Percentiles rank a stretch among this genome's conserved stretches.
Conservation (phyloP, 2,797 vertebrate genomes). For the Tiaroga cobitis region DNA sequence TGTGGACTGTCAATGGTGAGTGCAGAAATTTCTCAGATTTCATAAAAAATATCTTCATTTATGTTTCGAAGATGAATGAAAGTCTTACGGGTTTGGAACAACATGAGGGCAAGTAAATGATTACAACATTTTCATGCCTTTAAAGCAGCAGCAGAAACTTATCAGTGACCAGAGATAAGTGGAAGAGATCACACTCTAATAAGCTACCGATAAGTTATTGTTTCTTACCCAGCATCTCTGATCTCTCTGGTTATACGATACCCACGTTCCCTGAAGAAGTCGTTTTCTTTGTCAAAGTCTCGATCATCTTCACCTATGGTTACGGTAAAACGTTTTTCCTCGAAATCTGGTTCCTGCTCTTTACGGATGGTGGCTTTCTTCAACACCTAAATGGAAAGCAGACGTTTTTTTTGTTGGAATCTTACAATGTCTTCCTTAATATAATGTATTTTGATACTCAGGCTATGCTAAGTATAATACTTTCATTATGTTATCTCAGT, state of each 20-base stretch:
- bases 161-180: neutral
- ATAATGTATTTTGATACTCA: neutral
- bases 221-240: slow-evolving; percentile 85
- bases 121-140: neutral
- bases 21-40: neutral
- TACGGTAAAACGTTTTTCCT: slow-evolving; percentile 97
- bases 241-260: slow-evolving; percentile 91
- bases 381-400: slow-evolving; percentile 79
- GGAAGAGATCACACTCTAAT: neutral
- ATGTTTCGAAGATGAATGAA: neutral
- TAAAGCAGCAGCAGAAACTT: neutral
- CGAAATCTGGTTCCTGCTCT: slow-evolving; percentile 98
- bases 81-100: neutral
- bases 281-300: slow-evolving; percentile 98
- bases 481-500: neutral
- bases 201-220: neutral
- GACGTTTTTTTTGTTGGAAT: neutral
- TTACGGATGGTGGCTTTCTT: slow-evolving; percentile 98
- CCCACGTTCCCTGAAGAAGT: slow-evolving; percentile 94
- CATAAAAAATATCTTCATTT: neutral
- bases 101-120: neutral
- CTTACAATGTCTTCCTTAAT: neutral
- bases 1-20: no score
- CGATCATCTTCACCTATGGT: slow-evolving; percentile 96
- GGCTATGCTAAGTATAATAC: neutral